phyloP scores from a whole-genome alignment of 2,888 invertebrate species.

The Caenorhabditis sinica region DNA sequence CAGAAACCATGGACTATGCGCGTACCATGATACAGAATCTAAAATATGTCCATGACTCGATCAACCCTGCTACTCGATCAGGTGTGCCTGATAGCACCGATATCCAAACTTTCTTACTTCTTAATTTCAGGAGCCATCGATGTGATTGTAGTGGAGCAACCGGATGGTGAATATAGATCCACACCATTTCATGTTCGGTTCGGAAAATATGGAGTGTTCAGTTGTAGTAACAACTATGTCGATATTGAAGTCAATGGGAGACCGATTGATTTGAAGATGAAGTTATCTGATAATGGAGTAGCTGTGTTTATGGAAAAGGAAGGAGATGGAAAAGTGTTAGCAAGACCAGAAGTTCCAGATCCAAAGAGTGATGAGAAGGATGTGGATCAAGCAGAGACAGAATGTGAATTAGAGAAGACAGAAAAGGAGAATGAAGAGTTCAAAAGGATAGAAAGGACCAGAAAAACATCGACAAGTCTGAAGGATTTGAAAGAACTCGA shows the following conservation, averaged over 20 bases:
- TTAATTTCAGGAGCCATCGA: conserved; percentile 89
- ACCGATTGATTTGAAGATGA: conserved; percentile 89
- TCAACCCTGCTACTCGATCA: conserved; percentile 96
- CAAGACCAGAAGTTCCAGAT: conserved; percentile 26
- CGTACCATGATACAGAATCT: conserved; percentile 77
- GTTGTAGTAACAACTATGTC: conserved; percentile 96
- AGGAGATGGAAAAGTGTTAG: conserved; percentile 88
- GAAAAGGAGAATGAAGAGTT: conserved; percentile 28
- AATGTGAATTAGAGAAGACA: conserved; percentile 68
- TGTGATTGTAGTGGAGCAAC: conserved; percentile 96
- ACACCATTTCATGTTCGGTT: conserved; percentile 99
- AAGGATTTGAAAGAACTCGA: conserved; percentile 52
- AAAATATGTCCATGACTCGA: conserved; percentile 93
- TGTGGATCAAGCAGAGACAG: conserved; percentile 70
- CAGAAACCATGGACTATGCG: conserved; percentile 79
- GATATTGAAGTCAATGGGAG: conserved; percentile 98
- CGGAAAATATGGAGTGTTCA: conserved; percentile 97
- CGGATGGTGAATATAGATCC: conserved; percentile 94
- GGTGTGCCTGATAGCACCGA: conserved; percentile 86
- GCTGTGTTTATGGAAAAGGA: conserved; percentile 96
- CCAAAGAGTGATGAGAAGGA: neutral
- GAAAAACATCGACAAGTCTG: conserved; percentile 58
- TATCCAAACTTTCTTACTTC: neutral
- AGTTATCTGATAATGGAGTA: conserved; percentile 97
- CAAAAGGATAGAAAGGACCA: conserved; percentile 28